Conservation (phyloP, 2,888 invertebrate genomes). For the Platycnemis pennipes region DNA sequence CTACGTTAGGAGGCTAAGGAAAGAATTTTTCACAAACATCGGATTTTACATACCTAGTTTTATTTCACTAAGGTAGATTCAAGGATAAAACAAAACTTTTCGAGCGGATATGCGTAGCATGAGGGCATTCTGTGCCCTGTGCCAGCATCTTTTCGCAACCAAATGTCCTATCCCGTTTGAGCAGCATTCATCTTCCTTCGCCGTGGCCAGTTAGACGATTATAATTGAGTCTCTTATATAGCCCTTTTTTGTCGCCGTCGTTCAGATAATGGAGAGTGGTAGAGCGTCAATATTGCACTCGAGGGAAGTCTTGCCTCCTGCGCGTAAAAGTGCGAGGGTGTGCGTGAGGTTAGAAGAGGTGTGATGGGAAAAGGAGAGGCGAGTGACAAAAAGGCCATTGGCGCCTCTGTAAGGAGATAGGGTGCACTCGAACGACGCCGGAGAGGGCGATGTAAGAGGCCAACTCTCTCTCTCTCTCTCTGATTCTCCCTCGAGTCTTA, state of each 20-base stretch:
- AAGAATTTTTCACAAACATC: too few species aligned
- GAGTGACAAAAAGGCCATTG: background rate
- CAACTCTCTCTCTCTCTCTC: background rate
- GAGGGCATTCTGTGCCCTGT: too few species aligned
- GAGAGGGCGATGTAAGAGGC: background rate
- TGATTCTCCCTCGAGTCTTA: background rate
- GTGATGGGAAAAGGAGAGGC: background rate
- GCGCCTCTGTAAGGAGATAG: background rate
- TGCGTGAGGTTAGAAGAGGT: background rate
- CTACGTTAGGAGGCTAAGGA: too few species aligned
- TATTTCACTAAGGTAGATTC: too few species aligned
- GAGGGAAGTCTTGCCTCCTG: background rate
- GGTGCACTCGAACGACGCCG: background rate
- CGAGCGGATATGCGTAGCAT: too few species aligned
- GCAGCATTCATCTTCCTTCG: background rate
- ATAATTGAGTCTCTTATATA: background rate
- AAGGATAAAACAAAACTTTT: too few species aligned
- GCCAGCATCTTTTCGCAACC: background rate
- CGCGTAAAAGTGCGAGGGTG: background rate
- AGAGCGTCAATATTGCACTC: conserved; percentile 1
- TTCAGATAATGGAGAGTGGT: background rate
- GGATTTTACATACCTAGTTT: too few species aligned
- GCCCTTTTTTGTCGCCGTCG: background rate
- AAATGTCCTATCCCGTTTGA: background rate
- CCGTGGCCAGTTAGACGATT: background rate